Conservation (phyloP, 2,888 invertebrate species). For the Microctonus hyperodae region DNA sequence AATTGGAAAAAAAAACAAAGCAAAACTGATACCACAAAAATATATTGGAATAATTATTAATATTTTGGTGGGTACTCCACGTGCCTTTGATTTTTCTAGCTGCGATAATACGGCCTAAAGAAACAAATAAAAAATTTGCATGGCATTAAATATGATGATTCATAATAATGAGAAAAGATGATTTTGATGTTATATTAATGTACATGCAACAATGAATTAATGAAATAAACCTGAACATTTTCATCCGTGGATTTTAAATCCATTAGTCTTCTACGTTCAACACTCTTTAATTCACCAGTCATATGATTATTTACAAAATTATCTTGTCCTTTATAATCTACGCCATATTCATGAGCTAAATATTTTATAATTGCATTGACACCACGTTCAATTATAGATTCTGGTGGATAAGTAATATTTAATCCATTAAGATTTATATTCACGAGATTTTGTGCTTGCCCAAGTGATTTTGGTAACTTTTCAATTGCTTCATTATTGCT, state of each 20-base stretch:
- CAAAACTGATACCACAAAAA: slow-evolving; percentile 23
- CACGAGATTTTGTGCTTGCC: slow-evolving; percentile 70
- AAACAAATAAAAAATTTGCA: slow-evolving; percentile 55
- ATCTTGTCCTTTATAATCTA: slow-evolving; percentile 61
- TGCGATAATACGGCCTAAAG: slow-evolving; percentile 69
- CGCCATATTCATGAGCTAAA: slow-evolving; percentile 62
- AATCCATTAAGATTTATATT: slow-evolving; percentile 71
- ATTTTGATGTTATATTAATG: not conserved
- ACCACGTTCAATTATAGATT: slow-evolving; percentile 68
- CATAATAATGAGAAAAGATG: slow-evolving; percentile 7
- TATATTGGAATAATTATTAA: slow-evolving; percentile 33
- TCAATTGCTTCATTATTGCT: slow-evolving; percentile 69
- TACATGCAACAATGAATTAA: not conserved
- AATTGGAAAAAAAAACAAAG: slow-evolving; percentile 30
- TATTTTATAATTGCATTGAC: slow-evolving; percentile 67
- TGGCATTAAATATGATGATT: slow-evolving; percentile 8
- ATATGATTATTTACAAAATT: slow-evolving; percentile 31
- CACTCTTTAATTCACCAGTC: not conserved
- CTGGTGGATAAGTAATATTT: slow-evolving; percentile 72
- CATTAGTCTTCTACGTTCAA: not conserved
- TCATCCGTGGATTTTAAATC: slow-evolving; percentile 42
- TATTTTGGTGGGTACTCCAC: slow-evolving; percentile 61
- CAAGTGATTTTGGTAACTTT: slow-evolving; percentile 71
- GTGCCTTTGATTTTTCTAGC: slow-evolving; percentile 70
- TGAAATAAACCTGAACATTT: slow-evolving; percentile 55